Conservation (phyloP, 2,113 vertebrate genomes). For the Stigmatopora nigra region DNA sequence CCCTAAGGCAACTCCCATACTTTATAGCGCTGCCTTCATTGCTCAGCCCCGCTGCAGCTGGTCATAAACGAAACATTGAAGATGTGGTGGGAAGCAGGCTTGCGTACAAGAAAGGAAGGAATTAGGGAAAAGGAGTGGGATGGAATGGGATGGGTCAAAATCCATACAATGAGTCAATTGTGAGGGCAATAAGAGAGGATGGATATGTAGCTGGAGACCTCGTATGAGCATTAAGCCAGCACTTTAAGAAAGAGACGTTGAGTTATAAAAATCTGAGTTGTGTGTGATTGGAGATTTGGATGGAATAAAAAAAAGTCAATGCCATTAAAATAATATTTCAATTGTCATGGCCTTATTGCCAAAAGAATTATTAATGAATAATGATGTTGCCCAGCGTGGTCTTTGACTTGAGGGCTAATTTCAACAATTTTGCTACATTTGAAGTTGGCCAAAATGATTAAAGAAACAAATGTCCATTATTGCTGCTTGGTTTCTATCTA, state of each 20-base stretch:
- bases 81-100: conserved; percentile 22
- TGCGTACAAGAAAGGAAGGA: conserved; percentile 14
- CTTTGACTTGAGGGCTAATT: conserved; percentile 44
- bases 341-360: conserved; percentile 49
- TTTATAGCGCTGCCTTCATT: conserved; percentile 57
- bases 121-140: conserved; percentile 22
- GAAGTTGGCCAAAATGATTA: conserved; percentile 45
- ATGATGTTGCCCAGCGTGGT: conserved; percentile 36
- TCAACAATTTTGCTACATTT: conserved; percentile 37
- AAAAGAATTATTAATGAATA: conserved; percentile 49
- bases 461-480: conserved; percentile 44
- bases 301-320: conserved; percentile 49
- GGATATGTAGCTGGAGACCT: conserved; percentile 8
- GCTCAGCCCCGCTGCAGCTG: conserved; percentile 36
- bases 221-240: conserved; percentile 11
- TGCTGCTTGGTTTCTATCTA: conserved; percentile 37
- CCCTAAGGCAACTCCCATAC: conserved; percentile 45
- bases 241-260: conserved; percentile 21
- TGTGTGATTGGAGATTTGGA: conserved; percentile 46
- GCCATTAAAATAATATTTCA: conserved; percentile 60
- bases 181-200: conserved; percentile 17
- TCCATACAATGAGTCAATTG: conserved; percentile 20
- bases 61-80: conserved; percentile 56
- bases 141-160: conserved; percentile 29
- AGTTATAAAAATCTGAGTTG: conserved; percentile 46